Percentiles rank a stretch among this genome's conserved stretches.
phyloP scores from a whole-genome alignment of 2,797 vertebrate genomes.

The Choloepus didactylus region DNA sequence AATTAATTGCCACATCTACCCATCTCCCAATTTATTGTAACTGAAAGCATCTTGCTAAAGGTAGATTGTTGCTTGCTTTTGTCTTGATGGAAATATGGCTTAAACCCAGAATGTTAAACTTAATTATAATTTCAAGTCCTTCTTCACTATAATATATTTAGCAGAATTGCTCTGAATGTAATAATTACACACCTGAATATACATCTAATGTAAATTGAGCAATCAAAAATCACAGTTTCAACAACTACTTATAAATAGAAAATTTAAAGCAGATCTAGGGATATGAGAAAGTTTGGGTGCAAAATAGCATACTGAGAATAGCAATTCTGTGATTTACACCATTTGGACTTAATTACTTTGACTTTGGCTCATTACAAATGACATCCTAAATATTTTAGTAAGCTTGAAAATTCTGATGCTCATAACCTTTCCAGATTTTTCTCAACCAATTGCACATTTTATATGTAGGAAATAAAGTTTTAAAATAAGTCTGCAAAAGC shows the following conservation, averaged over 20 bases:
- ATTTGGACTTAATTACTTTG: slow-evolving; percentile 74
- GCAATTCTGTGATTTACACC: slow-evolving; percentile 59
- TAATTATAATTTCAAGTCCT: slow-evolving; percentile 63
- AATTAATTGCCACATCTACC: neutral
- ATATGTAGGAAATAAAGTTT: neutral
- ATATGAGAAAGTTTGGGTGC: slow-evolving; percentile 20
- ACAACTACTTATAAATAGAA: slow-evolving; percentile 75
- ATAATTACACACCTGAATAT: slow-evolving; percentile 79
- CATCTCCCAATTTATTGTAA: neutral
- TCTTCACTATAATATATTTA: slow-evolving; percentile 43
- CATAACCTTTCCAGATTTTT: slow-evolving; percentile 7
- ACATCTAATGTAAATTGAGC: slow-evolving; percentile 77
- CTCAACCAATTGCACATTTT: slow-evolving; percentile 5
- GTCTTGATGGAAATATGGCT: slow-evolving; percentile 7
- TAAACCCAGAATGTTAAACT: neutral
- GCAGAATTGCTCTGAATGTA: slow-evolving; percentile 63
- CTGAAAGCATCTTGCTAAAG: neutral
- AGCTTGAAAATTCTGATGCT: slow-evolving; percentile 32
- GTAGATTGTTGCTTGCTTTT: neutral
- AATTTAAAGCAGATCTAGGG: slow-evolving; percentile 76
- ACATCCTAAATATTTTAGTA: slow-evolving; percentile 71
- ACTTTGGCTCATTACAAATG: slow-evolving; percentile 66
- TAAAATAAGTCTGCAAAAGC: neutral
- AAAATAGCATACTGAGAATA: slow-evolving; percentile 60
- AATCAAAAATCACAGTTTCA: slow-evolving; percentile 77